These are phyloP conservation scores for Sebastes glaucus DNA, from an alignment of 2,797 vertebrate genomes.

Conservation along the genomic window DNA sequence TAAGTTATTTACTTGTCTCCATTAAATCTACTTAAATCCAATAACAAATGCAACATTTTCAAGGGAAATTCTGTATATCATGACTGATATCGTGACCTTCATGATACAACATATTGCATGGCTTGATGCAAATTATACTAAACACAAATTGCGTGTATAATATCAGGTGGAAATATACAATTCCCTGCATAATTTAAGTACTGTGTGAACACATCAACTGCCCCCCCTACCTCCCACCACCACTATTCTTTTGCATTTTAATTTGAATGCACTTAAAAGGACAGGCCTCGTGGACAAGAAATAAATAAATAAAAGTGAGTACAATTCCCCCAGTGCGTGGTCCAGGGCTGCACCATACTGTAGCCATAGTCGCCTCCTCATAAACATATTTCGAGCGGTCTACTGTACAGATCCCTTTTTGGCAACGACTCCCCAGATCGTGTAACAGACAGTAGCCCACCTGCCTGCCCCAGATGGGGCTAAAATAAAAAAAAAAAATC, in stretches of 20 bases:
- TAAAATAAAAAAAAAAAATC: constrained; percentile 72
- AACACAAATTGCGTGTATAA: constrained; percentile 27
- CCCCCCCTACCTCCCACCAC: background rate
- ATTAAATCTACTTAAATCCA: background rate
- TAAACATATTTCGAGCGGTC: constrained; percentile 79
- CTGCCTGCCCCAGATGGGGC: constrained; percentile 82
- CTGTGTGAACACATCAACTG: constrained; percentile 7
- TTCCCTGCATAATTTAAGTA: constrained; percentile 26
- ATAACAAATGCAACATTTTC: background rate
- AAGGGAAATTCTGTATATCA: background rate
- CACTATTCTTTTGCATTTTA: constrained; percentile 10
- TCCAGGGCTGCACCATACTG: constrained; percentile 75
- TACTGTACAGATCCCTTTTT: constrained; percentile 80
- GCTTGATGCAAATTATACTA: background rate
- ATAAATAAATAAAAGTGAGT: constrained; percentile 57
- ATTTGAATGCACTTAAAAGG: constrained; percentile 46
- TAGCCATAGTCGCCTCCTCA: constrained; percentile 70
- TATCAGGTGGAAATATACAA: constrained; percentile 26
- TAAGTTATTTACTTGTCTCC: background rate
- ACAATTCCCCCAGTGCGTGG: constrained; percentile 53
- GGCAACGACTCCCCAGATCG: constrained; percentile 70
- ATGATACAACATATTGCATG: background rate
- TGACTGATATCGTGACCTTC: background rate
- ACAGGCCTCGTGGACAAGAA: constrained; percentile 29
- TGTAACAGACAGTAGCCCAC: constrained; percentile 79